phyloP scores from a whole-genome alignment of 1,140 invertebrate genomes.

The Drosophila busckii region DNA sequence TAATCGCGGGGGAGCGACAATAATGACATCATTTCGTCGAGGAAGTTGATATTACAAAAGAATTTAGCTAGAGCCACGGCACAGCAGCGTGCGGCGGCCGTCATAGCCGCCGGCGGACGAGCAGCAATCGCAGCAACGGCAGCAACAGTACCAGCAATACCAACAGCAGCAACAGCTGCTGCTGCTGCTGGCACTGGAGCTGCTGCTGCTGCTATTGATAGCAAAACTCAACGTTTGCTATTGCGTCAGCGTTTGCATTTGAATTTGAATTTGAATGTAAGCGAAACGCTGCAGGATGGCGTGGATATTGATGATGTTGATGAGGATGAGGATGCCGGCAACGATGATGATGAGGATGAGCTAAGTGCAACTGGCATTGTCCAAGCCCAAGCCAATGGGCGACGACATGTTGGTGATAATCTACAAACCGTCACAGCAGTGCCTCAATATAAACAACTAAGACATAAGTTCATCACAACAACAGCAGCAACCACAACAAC shows the following conservation, averaged over 20 bases:
- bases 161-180: slow-evolving; percentile 21
- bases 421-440: slow-evolving; percentile 78
- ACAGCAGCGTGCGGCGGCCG: slow-evolving; percentile 65
- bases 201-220: slow-evolving; percentile 41
- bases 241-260: slow-evolving; percentile 72
- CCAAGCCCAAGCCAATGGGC: slow-evolving; percentile 39
- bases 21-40: slow-evolving; percentile 79
- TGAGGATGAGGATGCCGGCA: slow-evolving; percentile 69
- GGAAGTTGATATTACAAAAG: slow-evolving; percentile 78
- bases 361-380: slow-evolving; percentile 10
- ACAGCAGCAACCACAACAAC: slow-evolving; percentile 50
- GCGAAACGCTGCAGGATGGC: slow-evolving; percentile 64
- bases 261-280: slow-evolving; percentile 72
- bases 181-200: no score
- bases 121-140: slow-evolving; percentile 37
- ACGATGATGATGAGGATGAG: slow-evolving; percentile 38
- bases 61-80: slow-evolving; percentile 77
- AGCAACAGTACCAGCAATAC: slow-evolving; percentile 38
- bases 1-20: slow-evolving; percentile 80
- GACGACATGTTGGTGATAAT: slow-evolving; percentile 52
- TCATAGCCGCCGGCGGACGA: slow-evolving; percentile 62
- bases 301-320: slow-evolving; percentile 76
- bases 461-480: slow-evolving; percentile 61
- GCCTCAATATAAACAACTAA: slow-evolving; percentile 76
- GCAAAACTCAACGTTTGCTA: slow-evolving; percentile 55